These are phyloP conservation scores for Hippocampus zosterae DNA, from an alignment of 2,113 vertebrate species.

Conservation along the genomic window DNA sequence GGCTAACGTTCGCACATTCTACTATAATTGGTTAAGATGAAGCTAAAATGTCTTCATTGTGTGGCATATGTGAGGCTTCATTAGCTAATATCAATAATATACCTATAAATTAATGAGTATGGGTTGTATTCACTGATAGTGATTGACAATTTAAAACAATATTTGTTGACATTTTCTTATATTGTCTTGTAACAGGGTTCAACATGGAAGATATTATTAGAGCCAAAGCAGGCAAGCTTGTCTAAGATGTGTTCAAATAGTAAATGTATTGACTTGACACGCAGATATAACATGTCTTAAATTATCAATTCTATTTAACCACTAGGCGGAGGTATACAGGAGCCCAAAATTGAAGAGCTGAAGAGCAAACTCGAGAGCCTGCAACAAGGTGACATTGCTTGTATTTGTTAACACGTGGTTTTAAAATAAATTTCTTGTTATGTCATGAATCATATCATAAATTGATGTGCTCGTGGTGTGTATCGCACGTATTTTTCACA, in stretches of 20 bases:
- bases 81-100: neutral
- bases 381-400: conserved; percentile 42
- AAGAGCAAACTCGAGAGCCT: conserved; percentile 38
- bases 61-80: too few species aligned
- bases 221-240: conserved; percentile 16
- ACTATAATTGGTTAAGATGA: neutral
- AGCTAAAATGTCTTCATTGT: neutral
- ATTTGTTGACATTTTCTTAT: neutral
- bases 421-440: neutral
- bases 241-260: neutral
- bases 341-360: conserved; percentile 44
- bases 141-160: neutral
- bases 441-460: neutral
- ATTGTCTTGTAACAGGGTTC: conserved; percentile 16
- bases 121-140: too few species aligned
- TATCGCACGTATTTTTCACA: neutral
- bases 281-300: neutral
- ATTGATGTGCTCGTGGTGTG: neutral
- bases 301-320: neutral
- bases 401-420: neutral
- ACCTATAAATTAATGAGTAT: neutral
- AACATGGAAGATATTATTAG: conserved; percentile 27
- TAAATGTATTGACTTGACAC: neutral
- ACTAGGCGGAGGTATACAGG: conserved; percentile 24
- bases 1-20: neutral